Conservation (phyloP, 1,140 invertebrate genomes). For the Drosophila tani region DNA sequence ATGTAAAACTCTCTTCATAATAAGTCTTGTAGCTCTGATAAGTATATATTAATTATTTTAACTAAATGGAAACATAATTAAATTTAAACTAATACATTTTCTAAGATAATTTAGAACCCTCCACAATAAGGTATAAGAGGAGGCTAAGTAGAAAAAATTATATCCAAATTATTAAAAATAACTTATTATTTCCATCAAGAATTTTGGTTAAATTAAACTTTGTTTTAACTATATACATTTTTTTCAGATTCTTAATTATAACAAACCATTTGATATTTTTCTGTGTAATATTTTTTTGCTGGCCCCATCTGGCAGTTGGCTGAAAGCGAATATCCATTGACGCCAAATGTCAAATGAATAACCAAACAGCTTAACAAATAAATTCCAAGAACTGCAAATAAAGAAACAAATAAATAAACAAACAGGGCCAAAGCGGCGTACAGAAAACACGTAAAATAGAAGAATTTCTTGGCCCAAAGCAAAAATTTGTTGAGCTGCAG, state of each 20-base stretch:
- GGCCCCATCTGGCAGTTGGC: conserved; percentile 32
- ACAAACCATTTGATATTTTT: background rate
- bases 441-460: conserved; percentile 37
- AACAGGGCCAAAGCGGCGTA: conserved; percentile 28
- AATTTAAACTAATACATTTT: too few relatives aligned
- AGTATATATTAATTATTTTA: too few relatives aligned
- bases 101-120: too few relatives aligned
- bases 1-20: too few relatives aligned
- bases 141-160: too few relatives aligned
- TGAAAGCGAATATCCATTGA: conserved; percentile 37
- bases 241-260: background rate
- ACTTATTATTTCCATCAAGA: too few relatives aligned
- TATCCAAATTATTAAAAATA: too few relatives aligned
- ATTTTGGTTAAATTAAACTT: accelerated
- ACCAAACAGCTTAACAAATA: conserved; percentile 76
- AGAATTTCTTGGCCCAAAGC: conserved; percentile 21
- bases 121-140: too few relatives aligned
- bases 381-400: conserved; percentile 77
- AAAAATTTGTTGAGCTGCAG: conserved; percentile 22
- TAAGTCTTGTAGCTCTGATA: too few relatives aligned
- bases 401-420: conserved; percentile 75
- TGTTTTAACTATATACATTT: background rate
- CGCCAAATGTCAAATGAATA: conserved; percentile 70
- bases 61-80: too few relatives aligned
- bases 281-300: background rate